Evolutionary conservation across 2,113 vertebrate species (phyloP).

Genomic region (Dipodomys stephensi): DNA sequence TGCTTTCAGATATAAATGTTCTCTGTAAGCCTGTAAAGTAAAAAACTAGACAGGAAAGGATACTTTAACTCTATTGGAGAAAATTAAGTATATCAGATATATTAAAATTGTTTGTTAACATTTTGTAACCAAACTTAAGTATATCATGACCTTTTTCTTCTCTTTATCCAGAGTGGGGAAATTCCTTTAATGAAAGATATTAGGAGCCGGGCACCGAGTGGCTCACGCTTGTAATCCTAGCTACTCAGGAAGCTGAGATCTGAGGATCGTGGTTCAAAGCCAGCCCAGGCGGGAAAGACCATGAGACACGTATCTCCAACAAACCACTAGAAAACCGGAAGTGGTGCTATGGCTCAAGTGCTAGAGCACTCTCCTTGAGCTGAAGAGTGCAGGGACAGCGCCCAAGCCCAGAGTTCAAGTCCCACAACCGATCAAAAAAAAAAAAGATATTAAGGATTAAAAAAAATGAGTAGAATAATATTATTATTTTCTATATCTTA

Average conservation of each 20-base stretch:
- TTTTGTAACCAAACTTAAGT: slow-evolving; percentile 31
- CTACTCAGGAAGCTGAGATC: too few species aligned
- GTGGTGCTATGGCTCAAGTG: too few species aligned
- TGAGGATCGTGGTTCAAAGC: too few species aligned
- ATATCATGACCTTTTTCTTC: neutral
- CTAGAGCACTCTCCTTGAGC: too few species aligned
- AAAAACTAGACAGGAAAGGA: slow-evolving; percentile 58
- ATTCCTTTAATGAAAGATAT: slow-evolving; percentile 32
- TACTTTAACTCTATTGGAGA: slow-evolving; percentile 70
- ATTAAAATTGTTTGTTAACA: slow-evolving; percentile 53
- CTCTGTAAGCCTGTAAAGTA: slow-evolving; percentile 74
- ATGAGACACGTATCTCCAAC: too few species aligned
- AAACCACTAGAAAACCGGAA: too few species aligned
- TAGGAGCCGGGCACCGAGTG: neutral
- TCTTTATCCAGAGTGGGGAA: neutral
- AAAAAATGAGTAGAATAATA: slow-evolving; percentile 22
- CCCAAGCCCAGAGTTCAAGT: too few species aligned
- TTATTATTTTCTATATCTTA: slow-evolving; percentile 28
- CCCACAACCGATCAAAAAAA: too few species aligned
- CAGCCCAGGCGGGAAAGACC: too few species aligned
- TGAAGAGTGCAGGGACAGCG: too few species aligned
- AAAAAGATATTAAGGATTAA: neutral
- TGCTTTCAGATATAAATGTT: slow-evolving; percentile 86
- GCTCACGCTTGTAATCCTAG: too few species aligned
- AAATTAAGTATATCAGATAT: slow-evolving; percentile 66